A percentile compares a stretch with the other conserved stretches of the same genome.
Evolutionary conservation across 2,797 vertebrate species (phyloP).

Genomic region (Knipowitschia caucasica): DNA sequence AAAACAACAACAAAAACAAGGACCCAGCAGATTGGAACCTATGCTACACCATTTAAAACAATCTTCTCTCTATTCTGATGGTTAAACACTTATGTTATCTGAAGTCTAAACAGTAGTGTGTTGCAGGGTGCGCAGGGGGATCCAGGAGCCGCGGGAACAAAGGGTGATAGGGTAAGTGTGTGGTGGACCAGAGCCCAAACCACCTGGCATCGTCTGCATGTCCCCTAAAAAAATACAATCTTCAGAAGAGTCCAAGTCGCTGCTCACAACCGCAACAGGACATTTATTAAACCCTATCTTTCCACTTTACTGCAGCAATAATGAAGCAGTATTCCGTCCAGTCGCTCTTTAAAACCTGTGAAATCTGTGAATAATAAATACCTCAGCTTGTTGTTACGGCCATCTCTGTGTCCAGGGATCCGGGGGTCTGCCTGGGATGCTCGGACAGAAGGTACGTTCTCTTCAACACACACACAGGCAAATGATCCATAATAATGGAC

Average conservation of each 20-base stretch:
- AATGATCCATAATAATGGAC: too few species aligned
- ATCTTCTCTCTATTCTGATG: not conserved
- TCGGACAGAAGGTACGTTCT: slow-evolving; percentile 85
- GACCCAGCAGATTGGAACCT: too few species aligned
- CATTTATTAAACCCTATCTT: slow-evolving; percentile 11
- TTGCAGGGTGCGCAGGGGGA: slow-evolving; percentile 57
- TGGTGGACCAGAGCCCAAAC: not conserved
- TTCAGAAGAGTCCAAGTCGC: slow-evolving; percentile 2
- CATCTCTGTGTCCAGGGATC: slow-evolving; percentile 61
- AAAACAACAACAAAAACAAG: too few species aligned
- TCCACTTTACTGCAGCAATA: not conserved
- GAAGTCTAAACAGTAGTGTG: not conserved
- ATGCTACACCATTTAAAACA: too few species aligned
- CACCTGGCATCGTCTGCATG: not conserved
- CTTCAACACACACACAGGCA: too few species aligned
- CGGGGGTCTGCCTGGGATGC: slow-evolving; percentile 87
- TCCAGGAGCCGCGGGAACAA: slow-evolving; percentile 74
- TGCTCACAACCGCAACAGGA: not conserved
- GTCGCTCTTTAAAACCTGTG: too few species aligned
- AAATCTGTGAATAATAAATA: too few species aligned
- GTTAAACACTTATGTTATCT: not conserved
- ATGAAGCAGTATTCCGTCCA: too few species aligned
- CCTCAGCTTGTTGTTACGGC: too few species aligned
- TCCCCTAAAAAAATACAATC: not conserved
- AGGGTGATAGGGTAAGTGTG: slow-evolving; percentile 73